A percentile compares a stretch with the other conserved stretches of the same genome.
These are phyloP conservation scores for Caracal caracal DNA, from an alignment of 2,113 vertebrate species.

Conservation along the genomic window DNA sequence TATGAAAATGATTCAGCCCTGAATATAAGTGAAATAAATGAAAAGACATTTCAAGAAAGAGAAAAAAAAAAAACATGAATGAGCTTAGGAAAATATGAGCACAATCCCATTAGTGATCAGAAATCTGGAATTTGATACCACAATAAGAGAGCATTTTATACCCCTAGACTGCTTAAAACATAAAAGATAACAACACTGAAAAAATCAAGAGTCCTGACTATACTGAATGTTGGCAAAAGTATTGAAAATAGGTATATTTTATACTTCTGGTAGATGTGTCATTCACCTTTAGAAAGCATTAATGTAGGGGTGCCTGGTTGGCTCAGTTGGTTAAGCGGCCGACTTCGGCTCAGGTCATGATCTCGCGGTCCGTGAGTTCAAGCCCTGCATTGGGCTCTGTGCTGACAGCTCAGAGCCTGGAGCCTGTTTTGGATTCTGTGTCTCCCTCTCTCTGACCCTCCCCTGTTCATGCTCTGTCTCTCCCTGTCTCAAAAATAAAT, in stretches of 20 bases:
- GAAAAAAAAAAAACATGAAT: not conserved
- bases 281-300: not conserved
- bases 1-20: not conserved
- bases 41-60: not conserved
- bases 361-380: too few relatives aligned
- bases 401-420: too few relatives aligned
- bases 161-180: not conserved
- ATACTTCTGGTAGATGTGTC: not conserved
- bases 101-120: not conserved
- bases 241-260: not conserved
- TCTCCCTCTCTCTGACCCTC: too few relatives aligned
- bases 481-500: too few relatives aligned
- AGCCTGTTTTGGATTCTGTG: too few relatives aligned
- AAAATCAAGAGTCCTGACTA: not conserved
- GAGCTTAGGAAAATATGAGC: not conserved
- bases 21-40: not conserved
- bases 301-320: not conserved
- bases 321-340: too few relatives aligned
- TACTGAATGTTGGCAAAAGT: not conserved
- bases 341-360: too few relatives aligned
- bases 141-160: not conserved
- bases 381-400: accelerated
- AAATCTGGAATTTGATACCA: not conserved
- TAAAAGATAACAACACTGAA: not conserved
- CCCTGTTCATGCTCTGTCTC: too few relatives aligned